A percentile compares a stretch with the other conserved stretches of the same genome.
Evolutionary conservation across 2,888 invertebrate species (phyloP).

Genomic region (Deilephila elpenor): DNA sequence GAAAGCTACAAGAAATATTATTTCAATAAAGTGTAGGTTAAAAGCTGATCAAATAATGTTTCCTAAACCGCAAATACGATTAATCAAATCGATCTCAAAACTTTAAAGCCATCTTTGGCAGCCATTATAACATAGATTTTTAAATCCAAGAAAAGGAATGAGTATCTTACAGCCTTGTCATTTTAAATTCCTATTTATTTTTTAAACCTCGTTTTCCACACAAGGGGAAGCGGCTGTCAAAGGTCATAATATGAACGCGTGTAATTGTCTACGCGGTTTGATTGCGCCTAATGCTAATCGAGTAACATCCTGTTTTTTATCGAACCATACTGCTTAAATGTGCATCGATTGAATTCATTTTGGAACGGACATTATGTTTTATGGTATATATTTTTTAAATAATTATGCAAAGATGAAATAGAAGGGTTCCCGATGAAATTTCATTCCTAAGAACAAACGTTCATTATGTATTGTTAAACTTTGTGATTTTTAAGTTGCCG

Average conservation of each 20-base stretch:
- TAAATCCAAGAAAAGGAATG: too few relatives aligned
- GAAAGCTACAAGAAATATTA: background rate
- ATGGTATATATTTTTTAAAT: background rate
- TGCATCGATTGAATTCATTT: conserved; percentile 3
- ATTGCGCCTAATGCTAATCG: conserved; percentile 6
- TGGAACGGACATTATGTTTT: background rate
- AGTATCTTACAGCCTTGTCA: too few relatives aligned
- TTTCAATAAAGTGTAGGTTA: background rate
- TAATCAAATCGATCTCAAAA: background rate
- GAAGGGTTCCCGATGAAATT: too few relatives aligned
- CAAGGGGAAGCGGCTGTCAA: background rate
- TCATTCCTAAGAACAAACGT: too few relatives aligned
- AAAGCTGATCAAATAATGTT: background rate
- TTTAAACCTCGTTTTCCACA: conserved; percentile 4
- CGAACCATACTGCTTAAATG: background rate
- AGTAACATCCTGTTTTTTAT: conserved; percentile 3
- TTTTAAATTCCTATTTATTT: background rate
- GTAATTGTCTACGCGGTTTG: background rate
- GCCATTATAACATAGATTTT: too few relatives aligned
- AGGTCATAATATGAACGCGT: background rate
- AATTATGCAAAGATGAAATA: too few relatives aligned
- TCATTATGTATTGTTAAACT: too few relatives aligned
- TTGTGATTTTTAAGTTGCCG: too few relatives aligned
- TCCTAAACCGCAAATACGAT: background rate
- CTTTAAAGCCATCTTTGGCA: background rate